A percentile compares a stretch with the other conserved stretches of the same genome.
Conservation (phyloP, 2,113 vertebrate genomes). For the Baryphthengus martii region DNA sequence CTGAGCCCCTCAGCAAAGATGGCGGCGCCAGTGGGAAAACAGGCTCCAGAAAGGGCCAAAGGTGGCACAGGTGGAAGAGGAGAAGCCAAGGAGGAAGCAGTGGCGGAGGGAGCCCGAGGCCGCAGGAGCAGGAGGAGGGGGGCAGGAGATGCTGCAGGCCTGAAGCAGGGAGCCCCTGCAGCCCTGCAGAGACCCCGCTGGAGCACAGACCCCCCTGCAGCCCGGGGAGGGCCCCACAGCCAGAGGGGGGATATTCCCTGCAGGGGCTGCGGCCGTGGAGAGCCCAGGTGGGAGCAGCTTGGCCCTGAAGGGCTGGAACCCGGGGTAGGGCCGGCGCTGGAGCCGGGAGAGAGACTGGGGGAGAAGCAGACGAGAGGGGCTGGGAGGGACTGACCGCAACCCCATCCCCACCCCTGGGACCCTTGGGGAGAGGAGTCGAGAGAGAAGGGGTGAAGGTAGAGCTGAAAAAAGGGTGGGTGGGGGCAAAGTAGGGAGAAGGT, state of each 20-base stretch:
- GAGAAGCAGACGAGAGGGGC: not conserved
- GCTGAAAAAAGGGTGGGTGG: too few relatives aligned
- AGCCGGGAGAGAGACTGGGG: not conserved
- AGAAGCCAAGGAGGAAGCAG: too few relatives aligned
- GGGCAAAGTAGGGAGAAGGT: not conserved
- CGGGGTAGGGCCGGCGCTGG: too few relatives aligned
- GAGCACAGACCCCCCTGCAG: not conserved
- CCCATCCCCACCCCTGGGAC: not conserved
- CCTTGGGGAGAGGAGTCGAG: not conserved
- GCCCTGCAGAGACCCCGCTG: not conserved
- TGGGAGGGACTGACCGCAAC: not conserved
- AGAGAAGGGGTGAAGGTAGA: not conserved
- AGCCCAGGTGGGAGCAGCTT: too few relatives aligned
- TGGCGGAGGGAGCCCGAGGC: too few relatives aligned
- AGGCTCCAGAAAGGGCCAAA: not conserved
- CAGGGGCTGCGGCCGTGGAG: too few relatives aligned
- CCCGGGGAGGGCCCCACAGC: not conserved
- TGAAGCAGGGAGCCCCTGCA: not conserved
- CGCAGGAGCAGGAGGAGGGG: too few relatives aligned
- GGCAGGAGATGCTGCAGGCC: not conserved
- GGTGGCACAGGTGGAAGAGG: not conserved
- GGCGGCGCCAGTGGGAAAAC: not conserved
- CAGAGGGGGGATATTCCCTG: too few relatives aligned
- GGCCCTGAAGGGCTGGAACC: too few relatives aligned
- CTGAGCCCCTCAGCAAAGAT: not conserved